These are phyloP conservation scores for Drosophila lacteicornis DNA, from an alignment of 1,140 invertebrate genomes.

Conservation along the genomic window DNA sequence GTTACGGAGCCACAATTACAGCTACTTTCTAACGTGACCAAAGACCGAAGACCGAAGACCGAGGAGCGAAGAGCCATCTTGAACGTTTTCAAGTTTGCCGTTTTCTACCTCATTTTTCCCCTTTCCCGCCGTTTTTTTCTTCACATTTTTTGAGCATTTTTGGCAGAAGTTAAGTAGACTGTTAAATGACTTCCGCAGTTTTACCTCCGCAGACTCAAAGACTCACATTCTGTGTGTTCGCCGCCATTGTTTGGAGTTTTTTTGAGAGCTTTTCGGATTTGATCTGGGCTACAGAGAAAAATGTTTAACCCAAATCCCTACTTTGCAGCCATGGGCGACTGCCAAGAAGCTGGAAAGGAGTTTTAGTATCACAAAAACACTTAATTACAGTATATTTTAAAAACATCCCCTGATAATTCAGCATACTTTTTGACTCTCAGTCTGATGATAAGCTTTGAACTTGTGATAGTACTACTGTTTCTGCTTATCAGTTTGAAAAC, in stretches of 20 bases:
- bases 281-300: constrained; percentile 36
- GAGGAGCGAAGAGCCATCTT: constrained; percentile 45
- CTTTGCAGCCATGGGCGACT: not conserved
- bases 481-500: constrained; percentile 5
- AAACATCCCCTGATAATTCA: not conserved
- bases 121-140: constrained; percentile 27
- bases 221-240: constrained; percentile 21
- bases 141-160: constrained; percentile 32
- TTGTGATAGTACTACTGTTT: not conserved
- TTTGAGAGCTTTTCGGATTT: constrained; percentile 42
- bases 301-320: constrained; percentile 26
- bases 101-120: constrained; percentile 38
- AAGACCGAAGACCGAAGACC: constrained; percentile 57
- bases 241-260: constrained; percentile 26
- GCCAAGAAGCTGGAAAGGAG: not conserved
- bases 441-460: constrained; percentile 19
- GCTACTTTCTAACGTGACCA: constrained; percentile 74
- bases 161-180: constrained; percentile 69
- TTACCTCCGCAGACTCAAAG: constrained; percentile 49
- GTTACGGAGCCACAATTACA: constrained; percentile 63
- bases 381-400: not conserved
- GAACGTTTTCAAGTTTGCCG: constrained; percentile 54
- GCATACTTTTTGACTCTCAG: too few relatives aligned
- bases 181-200: constrained; percentile 77
- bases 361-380: too few relatives aligned